Evolutionary conservation across 2,888 invertebrate genomes (phyloP).

Genomic region (Phlogophora meticulosa): DNA sequence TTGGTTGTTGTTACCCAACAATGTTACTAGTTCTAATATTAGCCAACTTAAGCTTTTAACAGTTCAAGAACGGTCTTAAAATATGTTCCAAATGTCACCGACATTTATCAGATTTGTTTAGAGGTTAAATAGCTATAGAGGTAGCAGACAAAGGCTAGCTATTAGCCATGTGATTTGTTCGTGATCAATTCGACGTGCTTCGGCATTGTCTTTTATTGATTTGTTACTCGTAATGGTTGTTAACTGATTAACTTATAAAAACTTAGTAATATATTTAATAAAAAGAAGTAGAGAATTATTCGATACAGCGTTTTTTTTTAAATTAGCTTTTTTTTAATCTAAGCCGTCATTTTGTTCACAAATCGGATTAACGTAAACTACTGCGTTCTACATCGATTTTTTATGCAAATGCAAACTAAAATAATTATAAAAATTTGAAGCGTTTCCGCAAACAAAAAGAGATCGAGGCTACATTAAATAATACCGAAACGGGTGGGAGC

Average conservation of each 20-base stretch:
- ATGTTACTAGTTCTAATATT: slow-evolving; percentile 36
- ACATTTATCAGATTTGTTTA: slow-evolving; percentile 51
- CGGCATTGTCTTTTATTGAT: slow-evolving; percentile 39
- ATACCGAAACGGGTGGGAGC: slow-evolving; percentile 56
- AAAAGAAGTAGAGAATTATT: background rate
- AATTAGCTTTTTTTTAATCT: background rate
- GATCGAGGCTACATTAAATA: slow-evolving; percentile 12
- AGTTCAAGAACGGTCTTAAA: slow-evolving; percentile 57
- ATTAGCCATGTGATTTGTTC: slow-evolving; percentile 52
- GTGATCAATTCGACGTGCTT: slow-evolving; percentile 49
- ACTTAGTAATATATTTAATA: background rate
- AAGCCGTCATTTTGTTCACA: background rate
- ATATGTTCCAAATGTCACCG: slow-evolving; percentile 59
- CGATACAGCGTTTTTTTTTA: background rate
- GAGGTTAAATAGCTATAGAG: slow-evolving; percentile 47
- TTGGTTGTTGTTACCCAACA: slow-evolving; percentile 22
- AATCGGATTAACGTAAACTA: background rate
- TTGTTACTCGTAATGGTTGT: slow-evolving; percentile 29
- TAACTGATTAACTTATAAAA: slow-evolving; percentile 13
- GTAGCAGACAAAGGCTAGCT: slow-evolving; percentile 39
- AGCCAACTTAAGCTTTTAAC: slow-evolving; percentile 20
- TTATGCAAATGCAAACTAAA: slow-evolving; percentile 7
- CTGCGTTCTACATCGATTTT: background rate
- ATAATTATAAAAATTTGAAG: background rate
- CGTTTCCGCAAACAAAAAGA: slow-evolving; percentile 43